Conservation (phyloP, 2,113 vertebrate genomes). For the Lampris incognitus region DNA sequence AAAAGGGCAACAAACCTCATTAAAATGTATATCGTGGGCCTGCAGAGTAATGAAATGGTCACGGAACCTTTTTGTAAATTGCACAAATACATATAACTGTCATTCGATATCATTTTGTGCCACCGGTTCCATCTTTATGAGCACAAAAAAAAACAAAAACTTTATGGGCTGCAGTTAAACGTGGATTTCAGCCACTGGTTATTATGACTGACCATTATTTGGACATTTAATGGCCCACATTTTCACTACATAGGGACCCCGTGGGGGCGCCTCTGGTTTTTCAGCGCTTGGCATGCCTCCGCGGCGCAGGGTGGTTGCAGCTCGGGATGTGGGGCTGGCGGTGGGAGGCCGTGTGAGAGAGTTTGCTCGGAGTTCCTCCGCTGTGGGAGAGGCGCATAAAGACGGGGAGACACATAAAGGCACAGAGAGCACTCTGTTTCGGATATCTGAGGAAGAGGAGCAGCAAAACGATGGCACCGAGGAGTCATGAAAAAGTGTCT, state of each 20-base stretch:
- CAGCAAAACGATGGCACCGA: conserved; percentile 79
- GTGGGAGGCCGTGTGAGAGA: conserved; percentile 66
- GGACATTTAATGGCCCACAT: conserved; percentile 66
- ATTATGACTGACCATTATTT: conserved; percentile 65
- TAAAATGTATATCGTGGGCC: conserved; percentile 58
- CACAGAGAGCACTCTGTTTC: conserved; percentile 79
- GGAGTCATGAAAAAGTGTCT: conserved; percentile 82
- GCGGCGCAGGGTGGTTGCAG: conserved; percentile 43
- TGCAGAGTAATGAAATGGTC: conserved; percentile 48
- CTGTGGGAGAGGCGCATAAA: conserved; percentile 74
- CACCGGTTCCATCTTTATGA: conserved; percentile 67
- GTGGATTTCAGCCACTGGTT: conserved; percentile 68
- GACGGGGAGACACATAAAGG: conserved; percentile 74
- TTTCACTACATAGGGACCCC: conserved; percentile 51
- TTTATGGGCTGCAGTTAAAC: conserved; percentile 68
- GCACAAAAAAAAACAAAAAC: conserved; percentile 30
- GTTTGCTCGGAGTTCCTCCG: conserved; percentile 65
- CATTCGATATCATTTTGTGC: conserved; percentile 45
- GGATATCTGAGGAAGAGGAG: conserved; percentile 77
- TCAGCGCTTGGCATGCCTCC: conserved; percentile 51
- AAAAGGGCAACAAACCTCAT: conserved; percentile 66
- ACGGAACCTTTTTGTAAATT: conserved; percentile 45
- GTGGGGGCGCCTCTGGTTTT: conserved; percentile 46
- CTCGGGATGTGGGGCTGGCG: conserved; percentile 50
- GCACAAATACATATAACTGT: conserved; percentile 46